Evolutionary conservation across 2,113 vertebrate genomes (phyloP), one percentile per base, ranked within the genome.

Genomic region (Turnix velox): DNA sequence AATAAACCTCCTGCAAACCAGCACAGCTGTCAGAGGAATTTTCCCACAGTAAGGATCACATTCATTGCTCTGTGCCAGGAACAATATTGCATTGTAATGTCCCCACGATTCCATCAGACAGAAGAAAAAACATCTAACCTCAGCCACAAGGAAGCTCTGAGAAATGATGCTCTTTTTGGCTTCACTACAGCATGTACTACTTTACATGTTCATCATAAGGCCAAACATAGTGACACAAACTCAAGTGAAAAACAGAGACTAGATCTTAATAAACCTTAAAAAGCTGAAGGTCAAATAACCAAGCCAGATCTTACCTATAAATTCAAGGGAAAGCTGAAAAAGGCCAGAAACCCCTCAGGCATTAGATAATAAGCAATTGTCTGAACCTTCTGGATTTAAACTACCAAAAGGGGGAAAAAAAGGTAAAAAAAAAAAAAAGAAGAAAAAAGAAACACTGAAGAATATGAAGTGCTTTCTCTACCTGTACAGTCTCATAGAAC

Each of bases 11-110:
- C 46, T 63, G 52, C 6, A 2, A 81, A 72, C 35, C 62, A 79
- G 78, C 40, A 30, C 0, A 7, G 49, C 76, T 49, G 54, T 69
- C 45, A 6, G 45, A 86, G 85, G 78, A 94, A 83, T 84, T 90
- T 96, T 90, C 93, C 88, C 93, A 95, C 77, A 91, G 74, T 14
- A 81, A 77, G 73, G 45, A 83, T 79, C 84, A 85, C 78, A 76
- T 68, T 91, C 88, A 69, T 13, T 0, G 4, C 39, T 58, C 62
- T 3, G 12, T 20, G 91, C 77, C 94, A 91, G 82, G 67, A 93
- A 86, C 58, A 87, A 90, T 88, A 90, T 33, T 88, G 85, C 63
- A 81, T 12, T 81, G 48, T 74, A 78, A 69, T 0, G 0, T 84
- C 78, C 49, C 69, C 13, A 15, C 46, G 76, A 92, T 77, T 91